Conservation (phyloP, 2,113 vertebrate species). For the Peucedramus taeniatus region DNA sequence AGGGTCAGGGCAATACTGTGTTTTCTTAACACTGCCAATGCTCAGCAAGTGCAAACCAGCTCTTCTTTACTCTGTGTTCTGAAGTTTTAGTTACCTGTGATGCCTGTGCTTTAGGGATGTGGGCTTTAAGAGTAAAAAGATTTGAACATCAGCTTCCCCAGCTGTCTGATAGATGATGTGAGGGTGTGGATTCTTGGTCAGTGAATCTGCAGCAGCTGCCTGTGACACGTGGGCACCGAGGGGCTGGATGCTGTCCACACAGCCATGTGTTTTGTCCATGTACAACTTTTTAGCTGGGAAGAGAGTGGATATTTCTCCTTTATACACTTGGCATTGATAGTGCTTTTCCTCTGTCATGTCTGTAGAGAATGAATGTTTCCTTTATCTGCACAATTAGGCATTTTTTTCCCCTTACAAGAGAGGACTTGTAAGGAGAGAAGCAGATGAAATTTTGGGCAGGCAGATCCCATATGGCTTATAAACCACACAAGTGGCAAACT, state of each 20-base stretch:
- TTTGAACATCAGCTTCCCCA: not conserved
- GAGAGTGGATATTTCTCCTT: not conserved
- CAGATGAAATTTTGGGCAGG: slow-evolving; percentile 15
- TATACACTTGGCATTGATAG: not conserved
- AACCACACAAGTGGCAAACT: slow-evolving; percentile 8
- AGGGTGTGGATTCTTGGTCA: not conserved
- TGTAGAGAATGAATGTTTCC: not conserved
- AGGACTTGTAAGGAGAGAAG: not conserved
- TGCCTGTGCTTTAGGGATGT: not conserved
- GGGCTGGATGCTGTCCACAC: not conserved
- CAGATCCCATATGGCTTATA: not conserved
- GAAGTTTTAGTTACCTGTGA: not conserved
- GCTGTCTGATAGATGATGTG: not conserved
- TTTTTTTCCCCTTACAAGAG: slow-evolving; percentile 4
- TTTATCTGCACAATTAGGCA: not conserved
- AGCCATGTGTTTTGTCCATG: not conserved
- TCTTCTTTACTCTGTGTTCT: not conserved
- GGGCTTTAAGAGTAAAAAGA: not conserved
- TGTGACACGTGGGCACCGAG: fast-evolving
- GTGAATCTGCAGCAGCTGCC: not conserved
- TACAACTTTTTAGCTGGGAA: not conserved
- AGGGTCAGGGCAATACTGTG: not conserved
- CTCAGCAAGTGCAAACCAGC: not conserved
- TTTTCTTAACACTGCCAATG: not conserved
- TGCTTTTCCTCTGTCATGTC: not conserved